Evolutionary conservation across 2,797 vertebrate genomes (phyloP).

Genomic region (Ciconia nigra): DNA sequence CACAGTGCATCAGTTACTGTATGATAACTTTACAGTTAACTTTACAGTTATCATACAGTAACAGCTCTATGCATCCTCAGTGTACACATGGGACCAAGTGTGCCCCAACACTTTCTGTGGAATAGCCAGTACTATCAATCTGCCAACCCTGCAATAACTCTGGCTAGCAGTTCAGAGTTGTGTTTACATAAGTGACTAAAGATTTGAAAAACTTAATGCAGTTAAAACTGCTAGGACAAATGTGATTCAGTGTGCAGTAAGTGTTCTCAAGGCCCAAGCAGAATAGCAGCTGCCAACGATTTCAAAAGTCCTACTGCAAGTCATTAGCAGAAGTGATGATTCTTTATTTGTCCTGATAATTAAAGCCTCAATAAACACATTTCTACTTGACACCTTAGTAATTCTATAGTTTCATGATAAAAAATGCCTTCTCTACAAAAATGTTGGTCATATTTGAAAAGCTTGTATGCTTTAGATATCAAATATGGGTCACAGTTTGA

Average conservation of each 20-base stretch:
- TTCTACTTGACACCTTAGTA: not conserved
- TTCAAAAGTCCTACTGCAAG: not conserved
- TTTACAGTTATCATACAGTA: not conserved
- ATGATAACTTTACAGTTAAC: too few relatives aligned
- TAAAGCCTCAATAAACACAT: not conserved
- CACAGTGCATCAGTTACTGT: not conserved
- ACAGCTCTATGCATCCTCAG: not conserved
- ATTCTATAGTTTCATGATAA: not conserved
- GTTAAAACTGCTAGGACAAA: not conserved
- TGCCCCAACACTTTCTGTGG: not conserved
- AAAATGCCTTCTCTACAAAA: not conserved
- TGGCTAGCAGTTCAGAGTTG: not conserved
- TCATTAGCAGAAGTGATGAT: not conserved
- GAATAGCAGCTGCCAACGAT: not conserved
- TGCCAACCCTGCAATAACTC: not conserved
- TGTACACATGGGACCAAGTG: accelerated
- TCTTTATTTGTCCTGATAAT: not conserved
- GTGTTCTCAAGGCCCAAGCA: not conserved
- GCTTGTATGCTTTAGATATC: not conserved
- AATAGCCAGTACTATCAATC: not conserved
- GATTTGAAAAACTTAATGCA: not conserved
- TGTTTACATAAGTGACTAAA: not conserved
- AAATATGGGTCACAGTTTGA: not conserved
- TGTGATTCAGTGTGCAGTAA: not conserved
- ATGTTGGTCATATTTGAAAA: not conserved